Evolutionary conservation across 1,140 invertebrate species (phyloP), one percentile per base, ranked within the genome.

Genomic region (Anoplophora glabripennis): DNA sequence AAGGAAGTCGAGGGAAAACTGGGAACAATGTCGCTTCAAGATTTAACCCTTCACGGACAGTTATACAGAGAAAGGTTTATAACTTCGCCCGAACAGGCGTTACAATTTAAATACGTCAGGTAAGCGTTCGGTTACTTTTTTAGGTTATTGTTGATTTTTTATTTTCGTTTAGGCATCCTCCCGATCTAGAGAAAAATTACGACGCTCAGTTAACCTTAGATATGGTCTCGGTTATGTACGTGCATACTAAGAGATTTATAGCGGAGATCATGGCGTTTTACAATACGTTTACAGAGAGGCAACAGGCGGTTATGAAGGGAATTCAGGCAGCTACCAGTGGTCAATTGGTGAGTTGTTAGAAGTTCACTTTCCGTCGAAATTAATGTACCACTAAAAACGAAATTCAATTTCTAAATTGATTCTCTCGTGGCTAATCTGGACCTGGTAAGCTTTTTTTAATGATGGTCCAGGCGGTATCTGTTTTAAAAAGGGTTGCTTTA

Each of bases 221-320:
- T 66, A 93, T 93, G 89, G 87, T 89, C 3, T 89, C 91, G 0
- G 89, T 96, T 0, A 85, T 90, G 66, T 98, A 97, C 76, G 88
- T 96, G 36, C 95, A 99, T 73, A 98, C 96, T 0, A 93, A 97
- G 69, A 81, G 94, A 47, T 99, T 98, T 79, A 83, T 95, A 33
- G 84, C 86, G 0, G 94, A 97, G 74, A 78, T 97, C 12, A 86
- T 93, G 62, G 83, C 86, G 0, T 97, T 97, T 75, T 89, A 93
- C 48, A 81, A 88, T 18, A 88, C 96, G 66, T 94, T 98, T 70
- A 84, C 89, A 10, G 86, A 93, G 67, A 36, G 45, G 48, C 75
- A 96, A 3, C 87, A 93, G 69, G 85, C 87, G 53, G 80, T 90
- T 36, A 80, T 89, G 72, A 78, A 79, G 1, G 81, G 83, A 52